Evolutionary conservation across 2,888 invertebrate genomes (phyloP), one percentile per base, ranked within the genome.

Genomic region (Plemyria rubiginata): DNA sequence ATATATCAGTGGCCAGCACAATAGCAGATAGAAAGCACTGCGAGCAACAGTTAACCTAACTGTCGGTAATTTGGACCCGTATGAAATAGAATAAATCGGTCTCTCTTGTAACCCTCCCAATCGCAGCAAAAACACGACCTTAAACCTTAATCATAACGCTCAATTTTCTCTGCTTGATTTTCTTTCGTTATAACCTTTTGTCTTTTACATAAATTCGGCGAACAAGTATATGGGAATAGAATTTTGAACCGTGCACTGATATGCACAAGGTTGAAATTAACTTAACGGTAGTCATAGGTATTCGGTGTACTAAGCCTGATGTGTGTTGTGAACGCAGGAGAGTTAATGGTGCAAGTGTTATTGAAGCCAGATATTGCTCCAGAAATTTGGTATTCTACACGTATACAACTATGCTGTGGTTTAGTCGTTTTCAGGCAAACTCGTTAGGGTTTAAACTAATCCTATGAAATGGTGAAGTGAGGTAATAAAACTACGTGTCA

Each of bases 331-430:
- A 81, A 75, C 77, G 77, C 82, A 79, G 72, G 81, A 81, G 81
- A 87, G 87, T 87, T 87, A 90, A 90, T 88, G 88, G 85, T 78
- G 84, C 87, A 86, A 86, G 84, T 88, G 85, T 86, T 89, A 89
- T 88, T 86, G 88, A 84, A 86, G 87, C 83, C 84, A 86, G 86
- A 87, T 88, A 88, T 86, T 86, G 82, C 80, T 74, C 77, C 63
- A 70, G 74, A 77, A 77, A 79, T 82, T 78, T 77, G 77, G 76
- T 77, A 79, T 74, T 52, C 63, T 36, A 55, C 63, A 56, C 43
- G 48, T 43, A 55, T 28, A 50, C 50, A 50, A 45, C 38, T 46
- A 22, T 56, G 1, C 36, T 52, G 54, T 41, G 58, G 63, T 56
- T 43, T 16, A 8, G 52, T 49, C 8, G 52, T 65, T 61, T 56